Evolutionary conservation across 2,888 invertebrate species (phyloP).

Genomic region (Dilophus febrilis): DNA sequence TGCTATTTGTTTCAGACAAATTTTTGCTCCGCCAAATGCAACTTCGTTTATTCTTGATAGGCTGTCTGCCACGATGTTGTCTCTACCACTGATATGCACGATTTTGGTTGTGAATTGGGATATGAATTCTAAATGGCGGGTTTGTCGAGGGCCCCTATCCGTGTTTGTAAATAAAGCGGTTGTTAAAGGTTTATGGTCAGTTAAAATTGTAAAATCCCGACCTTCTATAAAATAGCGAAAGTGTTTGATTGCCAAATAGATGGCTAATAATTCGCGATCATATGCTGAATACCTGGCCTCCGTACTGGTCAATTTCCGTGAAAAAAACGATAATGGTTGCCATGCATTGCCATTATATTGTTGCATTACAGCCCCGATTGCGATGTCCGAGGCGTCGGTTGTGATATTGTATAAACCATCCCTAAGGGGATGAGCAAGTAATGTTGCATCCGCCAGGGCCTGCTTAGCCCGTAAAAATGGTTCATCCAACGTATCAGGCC

Average conservation of each 20-base stretch:
- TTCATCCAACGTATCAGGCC: neutral
- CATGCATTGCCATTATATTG: neutral
- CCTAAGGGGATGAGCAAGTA: neutral
- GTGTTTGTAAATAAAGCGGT: slow-evolving; percentile 4
- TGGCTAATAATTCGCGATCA: neutral
- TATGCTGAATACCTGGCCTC: neutral
- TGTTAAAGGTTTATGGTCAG: slow-evolving; percentile 1
- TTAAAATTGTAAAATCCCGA: neutral
- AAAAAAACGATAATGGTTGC: neutral
- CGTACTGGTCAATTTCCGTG: neutral
- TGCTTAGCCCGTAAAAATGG: neutral
- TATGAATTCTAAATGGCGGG: slow-evolving; percentile 6
- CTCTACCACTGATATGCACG: slow-evolving; percentile 3
- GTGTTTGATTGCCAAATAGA: neutral
- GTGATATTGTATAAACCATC: no score
- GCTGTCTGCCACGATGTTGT: slow-evolving; percentile 6
- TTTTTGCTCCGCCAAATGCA: neutral
- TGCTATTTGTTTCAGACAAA: neutral
- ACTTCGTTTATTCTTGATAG: slow-evolving; percentile 3
- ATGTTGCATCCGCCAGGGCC: neutral
- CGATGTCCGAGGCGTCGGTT: neutral
- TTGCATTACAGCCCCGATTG: neutral
- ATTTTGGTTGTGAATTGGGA: slow-evolving; percentile 6
- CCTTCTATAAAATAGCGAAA: slow-evolving; percentile 1
- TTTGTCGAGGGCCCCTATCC: slow-evolving; percentile 6